phyloP scores from a whole-genome alignment of 2,888 invertebrate genomes.

The Acronicta aceris region DNA sequence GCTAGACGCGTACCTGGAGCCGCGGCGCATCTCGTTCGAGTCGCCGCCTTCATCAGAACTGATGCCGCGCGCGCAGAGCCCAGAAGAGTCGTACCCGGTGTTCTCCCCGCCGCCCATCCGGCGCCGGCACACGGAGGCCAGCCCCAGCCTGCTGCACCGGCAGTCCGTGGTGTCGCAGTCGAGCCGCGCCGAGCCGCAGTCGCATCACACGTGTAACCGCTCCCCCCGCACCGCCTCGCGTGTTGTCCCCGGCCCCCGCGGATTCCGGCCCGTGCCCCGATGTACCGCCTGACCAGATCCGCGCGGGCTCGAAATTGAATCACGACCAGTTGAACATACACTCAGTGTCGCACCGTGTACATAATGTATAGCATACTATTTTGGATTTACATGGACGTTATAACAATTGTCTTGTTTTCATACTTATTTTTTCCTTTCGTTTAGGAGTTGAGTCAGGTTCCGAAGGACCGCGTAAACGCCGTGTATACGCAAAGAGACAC shows the following conservation, averaged over 20 bases:
- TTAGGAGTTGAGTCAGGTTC: slow-evolving; percentile 75
- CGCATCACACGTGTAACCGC: slow-evolving; percentile 97
- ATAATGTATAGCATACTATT: slow-evolving; percentile 81
- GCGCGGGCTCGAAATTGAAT: slow-evolving; percentile 28
- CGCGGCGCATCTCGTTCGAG: slow-evolving; percentile 94
- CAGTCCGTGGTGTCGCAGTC: slow-evolving; percentile 94
- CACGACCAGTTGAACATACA: slow-evolving; percentile 63
- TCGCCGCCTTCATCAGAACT: slow-evolving; percentile 94
- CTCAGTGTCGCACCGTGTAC: slow-evolving; percentile 71
- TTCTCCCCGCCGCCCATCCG: slow-evolving; percentile 95
- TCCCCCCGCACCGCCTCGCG: slow-evolving; percentile 6
- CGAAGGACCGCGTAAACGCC: slow-evolving; percentile 60
- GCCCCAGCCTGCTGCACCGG: slow-evolving; percentile 89
- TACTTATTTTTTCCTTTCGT: slow-evolving; percentile 67
- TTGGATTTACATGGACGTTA: slow-evolving; percentile 44
- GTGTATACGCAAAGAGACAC: slow-evolving; percentile 78
- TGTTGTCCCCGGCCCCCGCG: slow-evolving; percentile 2
- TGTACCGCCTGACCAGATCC: slow-evolving; percentile 9
- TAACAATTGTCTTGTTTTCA: slow-evolving; percentile 44
- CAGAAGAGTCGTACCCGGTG: slow-evolving; percentile 95
- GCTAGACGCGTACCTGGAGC: slow-evolving; percentile 95
- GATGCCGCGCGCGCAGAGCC: slow-evolving; percentile 91
- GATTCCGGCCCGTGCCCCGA: not conserved
- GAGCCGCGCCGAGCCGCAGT: slow-evolving; percentile 92
- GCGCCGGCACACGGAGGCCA: slow-evolving; percentile 90